These are phyloP conservation scores for Salvelinus namaycush DNA, from an alignment of 2,113 vertebrate species.

Conservation along the genomic window DNA sequence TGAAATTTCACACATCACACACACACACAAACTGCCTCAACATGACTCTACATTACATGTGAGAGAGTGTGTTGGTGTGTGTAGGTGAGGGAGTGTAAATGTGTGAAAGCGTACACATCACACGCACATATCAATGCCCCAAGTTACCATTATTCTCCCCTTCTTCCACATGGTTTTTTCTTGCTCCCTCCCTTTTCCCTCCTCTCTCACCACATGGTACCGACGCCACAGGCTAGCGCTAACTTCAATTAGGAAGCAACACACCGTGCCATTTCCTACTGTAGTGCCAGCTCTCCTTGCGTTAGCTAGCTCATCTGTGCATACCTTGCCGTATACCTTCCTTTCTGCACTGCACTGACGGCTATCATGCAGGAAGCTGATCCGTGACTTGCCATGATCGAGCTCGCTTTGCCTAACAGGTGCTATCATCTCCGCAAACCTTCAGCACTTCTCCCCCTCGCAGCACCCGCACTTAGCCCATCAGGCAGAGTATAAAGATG, in stretches of 20 bases:
- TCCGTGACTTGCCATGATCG: constrained; percentile 57
- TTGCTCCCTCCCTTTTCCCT: not conserved
- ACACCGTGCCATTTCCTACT: not conserved
- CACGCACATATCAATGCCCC: no score
- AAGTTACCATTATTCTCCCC: no score
- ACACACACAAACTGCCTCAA: no score
- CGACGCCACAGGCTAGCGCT: constrained; percentile 25
- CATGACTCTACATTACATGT: no score
- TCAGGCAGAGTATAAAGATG: not conserved
- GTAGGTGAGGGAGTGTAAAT: no score
- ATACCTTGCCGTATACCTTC: not conserved
- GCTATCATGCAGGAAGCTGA: constrained; percentile 30
- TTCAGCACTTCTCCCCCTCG: not conserved
- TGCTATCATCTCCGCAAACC: constrained; percentile 54
- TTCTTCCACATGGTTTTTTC: constrained; percentile 1
- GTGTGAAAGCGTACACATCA: no score
- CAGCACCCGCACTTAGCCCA: constrained; percentile 15
- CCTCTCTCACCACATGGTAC: not conserved
- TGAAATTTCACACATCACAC: no score
- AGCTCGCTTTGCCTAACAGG: constrained; percentile 59
- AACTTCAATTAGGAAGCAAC: constrained; percentile 33
- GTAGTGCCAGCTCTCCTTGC: not conserved
- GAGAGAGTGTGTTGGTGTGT: no score
- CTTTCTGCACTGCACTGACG: not conserved
- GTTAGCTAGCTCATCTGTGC: not conserved